These are phyloP conservation scores for Tridacna crocea DNA, from an alignment of 2,888 invertebrate species.

Conservation along the genomic window DNA sequence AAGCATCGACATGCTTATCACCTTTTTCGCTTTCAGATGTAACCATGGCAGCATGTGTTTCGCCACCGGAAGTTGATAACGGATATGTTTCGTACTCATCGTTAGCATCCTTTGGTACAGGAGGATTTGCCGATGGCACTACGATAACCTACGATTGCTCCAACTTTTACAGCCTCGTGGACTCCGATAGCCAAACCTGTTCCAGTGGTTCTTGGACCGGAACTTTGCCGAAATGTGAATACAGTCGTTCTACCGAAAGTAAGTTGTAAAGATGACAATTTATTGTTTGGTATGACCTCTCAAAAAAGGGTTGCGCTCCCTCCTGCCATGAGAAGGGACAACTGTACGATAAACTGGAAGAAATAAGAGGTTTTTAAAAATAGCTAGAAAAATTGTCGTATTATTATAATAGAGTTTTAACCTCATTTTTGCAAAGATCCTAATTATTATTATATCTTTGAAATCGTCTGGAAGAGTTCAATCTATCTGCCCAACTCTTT, in stretches of 20 bases:
- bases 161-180: slow-evolving; percentile 23
- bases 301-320: too few relatives aligned
- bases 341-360: too few relatives aligned
- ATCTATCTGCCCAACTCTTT: too few relatives aligned
- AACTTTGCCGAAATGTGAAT: slow-evolving; percentile 35
- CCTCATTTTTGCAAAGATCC: too few relatives aligned
- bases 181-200: slow-evolving; percentile 25
- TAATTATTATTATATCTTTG: too few relatives aligned
- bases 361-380: too few relatives aligned
- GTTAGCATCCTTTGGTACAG: neutral
- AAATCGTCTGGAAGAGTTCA: too few relatives aligned
- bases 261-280: neutral
- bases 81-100: slow-evolving; percentile 30
- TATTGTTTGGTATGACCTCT: too few relatives aligned
- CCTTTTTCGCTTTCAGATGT: neutral
- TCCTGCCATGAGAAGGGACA: too few relatives aligned
- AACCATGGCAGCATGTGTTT: slow-evolving; percentile 9
- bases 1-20: neutral
- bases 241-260: slow-evolving; percentile 33
- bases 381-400: too few relatives aligned
- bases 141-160: slow-evolving; percentile 33
- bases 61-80: slow-evolving; percentile 27
- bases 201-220: slow-evolving; percentile 23
- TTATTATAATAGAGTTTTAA: too few relatives aligned
- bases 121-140: neutral